Evolutionary conservation across 92 coral and sea anemone genomes (phyloP), one percentile per base, ranked within the genome.

Genomic region (Epizoanthus illoricatus): DNA sequence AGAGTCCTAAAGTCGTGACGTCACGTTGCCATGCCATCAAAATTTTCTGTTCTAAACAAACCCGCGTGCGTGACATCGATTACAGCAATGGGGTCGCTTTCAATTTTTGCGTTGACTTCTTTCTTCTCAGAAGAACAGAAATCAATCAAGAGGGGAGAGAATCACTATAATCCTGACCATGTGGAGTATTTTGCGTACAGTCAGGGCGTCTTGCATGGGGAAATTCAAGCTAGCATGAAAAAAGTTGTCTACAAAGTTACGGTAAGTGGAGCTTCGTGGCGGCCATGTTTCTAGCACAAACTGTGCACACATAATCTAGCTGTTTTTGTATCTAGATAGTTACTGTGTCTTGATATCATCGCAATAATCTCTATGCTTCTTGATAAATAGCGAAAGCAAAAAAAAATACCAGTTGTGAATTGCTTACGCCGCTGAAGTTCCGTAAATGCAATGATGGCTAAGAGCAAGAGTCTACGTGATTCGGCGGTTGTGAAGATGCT

Each of bases 151-250:
- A 64, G 11, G 3, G 69, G 69, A 10, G 69, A 64, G 21, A 64
- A 64, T 33, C 69, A 20, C 28, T 20, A 33, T 23, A 64, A 64
- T 23, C n/a, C 69, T 64, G 69, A 33, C 69, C 69, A 64, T 2
- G 69, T 64, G 21, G 21, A 19, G 0, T 64, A 64, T 23, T 64
- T 64, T 64, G 68, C 68, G 73, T 69, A 69, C 33, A 55, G 67
- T 40, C 65, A 20, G 45, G 81, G 87, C 21, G 66, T 84, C 65
- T 21, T 84, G 39, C 65, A 76, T 45, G 87, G 87, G 36, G 58
- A 74, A 49, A 74, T 84, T 18, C 54, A 64, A 5, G 87, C 87
- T 13, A 75, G 83, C 83, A 84, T 84, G 74, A 84, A 84, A 52
- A 42, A 84, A 36, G 47, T 21, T 16, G 4, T 47, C 36, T 84